A percentile compares a stretch with the other conserved stretches of the same genome.
Conservation (phyloP, 1,140 invertebrate species). For the Schmidtea mediterranea region DNA sequence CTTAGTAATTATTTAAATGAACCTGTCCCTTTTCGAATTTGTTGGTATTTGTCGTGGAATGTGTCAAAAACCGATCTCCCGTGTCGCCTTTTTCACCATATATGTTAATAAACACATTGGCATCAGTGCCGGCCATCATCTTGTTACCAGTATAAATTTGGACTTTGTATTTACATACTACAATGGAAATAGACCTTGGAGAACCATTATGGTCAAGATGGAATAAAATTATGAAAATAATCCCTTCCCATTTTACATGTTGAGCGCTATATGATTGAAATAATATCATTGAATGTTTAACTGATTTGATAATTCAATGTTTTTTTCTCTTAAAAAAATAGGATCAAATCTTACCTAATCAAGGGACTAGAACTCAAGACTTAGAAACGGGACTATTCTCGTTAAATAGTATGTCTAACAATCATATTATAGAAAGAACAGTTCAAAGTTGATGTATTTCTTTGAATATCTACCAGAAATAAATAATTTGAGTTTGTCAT, state of each 20-base stretch:
- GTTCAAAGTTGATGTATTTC: no score
- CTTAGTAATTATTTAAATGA: not conserved
- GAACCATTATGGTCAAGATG: no score
- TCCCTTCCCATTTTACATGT: no score
- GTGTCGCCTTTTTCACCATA: slow-evolving; percentile 23
- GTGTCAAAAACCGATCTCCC: slow-evolving; percentile 14
- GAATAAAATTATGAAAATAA: no score
- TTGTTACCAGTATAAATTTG: slow-evolving; percentile 21
- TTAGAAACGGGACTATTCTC: no score
- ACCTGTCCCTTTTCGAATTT: slow-evolving; percentile 26
- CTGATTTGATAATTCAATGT: not conserved
- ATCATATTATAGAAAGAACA: no score
- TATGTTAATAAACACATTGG: slow-evolving; percentile 23
- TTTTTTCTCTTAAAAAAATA: not conserved
- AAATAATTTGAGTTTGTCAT: no score
- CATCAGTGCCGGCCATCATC: slow-evolving; percentile 20
- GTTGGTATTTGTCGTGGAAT: slow-evolving; percentile 18
- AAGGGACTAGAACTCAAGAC: no score
- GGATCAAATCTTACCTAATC: no score
- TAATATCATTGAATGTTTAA: not conserved
- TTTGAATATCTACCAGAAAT: no score
- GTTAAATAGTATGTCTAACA: no score
- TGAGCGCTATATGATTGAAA: no score
- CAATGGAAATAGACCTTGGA: slow-evolving; percentile 2
- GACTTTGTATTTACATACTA: slow-evolving; percentile 18